A percentile compares a stretch with the other conserved stretches of the same genome.
These are phyloP conservation scores for Mamestra brassicae DNA, from an alignment of 2,888 invertebrate species.

Conservation along the genomic window DNA sequence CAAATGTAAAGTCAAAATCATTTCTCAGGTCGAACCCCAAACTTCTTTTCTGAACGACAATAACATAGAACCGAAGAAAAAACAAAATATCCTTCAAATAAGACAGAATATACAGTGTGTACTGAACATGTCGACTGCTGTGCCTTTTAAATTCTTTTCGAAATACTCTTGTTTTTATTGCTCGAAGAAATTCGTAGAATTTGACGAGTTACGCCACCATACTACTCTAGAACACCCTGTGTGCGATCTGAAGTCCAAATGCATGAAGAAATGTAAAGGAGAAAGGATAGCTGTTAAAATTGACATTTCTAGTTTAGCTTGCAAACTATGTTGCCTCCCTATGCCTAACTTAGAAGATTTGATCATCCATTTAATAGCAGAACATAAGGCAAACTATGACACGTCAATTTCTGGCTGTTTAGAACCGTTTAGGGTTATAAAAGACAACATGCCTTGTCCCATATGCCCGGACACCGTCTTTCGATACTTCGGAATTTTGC, in stretches of 20 bases:
- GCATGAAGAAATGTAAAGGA: slow-evolving; percentile 84
- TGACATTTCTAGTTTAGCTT: slow-evolving; percentile 79
- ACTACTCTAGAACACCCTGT: slow-evolving; percentile 79
- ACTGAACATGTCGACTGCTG: slow-evolving; percentile 85
- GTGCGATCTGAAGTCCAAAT: slow-evolving; percentile 82
- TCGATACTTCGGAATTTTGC: slow-evolving; percentile 81
- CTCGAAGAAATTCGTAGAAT: slow-evolving; percentile 80
- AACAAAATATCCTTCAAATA: slow-evolving; percentile 79
- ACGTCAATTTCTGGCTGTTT: slow-evolving; percentile 79
- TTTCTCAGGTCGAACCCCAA: slow-evolving; percentile 63
- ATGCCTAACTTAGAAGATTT: slow-evolving; percentile 76
- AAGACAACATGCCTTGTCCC: slow-evolving; percentile 85
- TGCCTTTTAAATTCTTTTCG: slow-evolving; percentile 85
- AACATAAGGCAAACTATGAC: slow-evolving; percentile 83
- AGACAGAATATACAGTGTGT: slow-evolving; percentile 84
- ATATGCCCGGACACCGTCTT: slow-evolving; percentile 79
- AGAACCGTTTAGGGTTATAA: slow-evolving; percentile 81
- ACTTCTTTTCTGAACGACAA: slow-evolving; percentile 58
- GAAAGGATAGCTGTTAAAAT: slow-evolving; percentile 83
- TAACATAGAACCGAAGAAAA: slow-evolving; percentile 71
- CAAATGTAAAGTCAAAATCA: slow-evolving; percentile 78
- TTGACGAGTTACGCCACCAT: slow-evolving; percentile 82
- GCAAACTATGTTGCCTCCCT: slow-evolving; percentile 78
- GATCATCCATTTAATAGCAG: slow-evolving; percentile 81
- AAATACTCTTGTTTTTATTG: slow-evolving; percentile 86